A percentile compares a stretch with the other conserved stretches of the same genome.
Conservation (phyloP, 1,140 invertebrate genomes). For the Gonioctena quinquepunctata region DNA sequence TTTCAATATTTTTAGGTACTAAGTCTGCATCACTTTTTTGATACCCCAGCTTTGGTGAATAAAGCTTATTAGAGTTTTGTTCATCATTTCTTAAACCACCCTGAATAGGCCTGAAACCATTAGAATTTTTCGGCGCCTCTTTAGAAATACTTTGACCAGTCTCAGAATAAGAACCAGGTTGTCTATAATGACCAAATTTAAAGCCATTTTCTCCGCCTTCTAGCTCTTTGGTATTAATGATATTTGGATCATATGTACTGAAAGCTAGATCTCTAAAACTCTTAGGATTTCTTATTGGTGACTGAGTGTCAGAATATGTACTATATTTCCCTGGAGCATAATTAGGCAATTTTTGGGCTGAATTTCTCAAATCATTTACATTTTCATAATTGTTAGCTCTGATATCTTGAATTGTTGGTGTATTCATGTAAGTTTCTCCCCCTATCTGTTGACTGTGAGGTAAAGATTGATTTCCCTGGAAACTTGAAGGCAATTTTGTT, state of each 20-base stretch:
- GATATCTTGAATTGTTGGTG: not conserved
- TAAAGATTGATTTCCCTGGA: no score
- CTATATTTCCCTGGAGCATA: slow-evolving; percentile 24
- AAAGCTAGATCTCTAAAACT: slow-evolving; percentile 39
- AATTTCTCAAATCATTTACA: not conserved
- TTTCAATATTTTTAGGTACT: no score
- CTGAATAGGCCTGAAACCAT: slow-evolving; percentile 11
- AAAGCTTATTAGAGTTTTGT: not conserved
- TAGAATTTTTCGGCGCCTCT: not conserved
- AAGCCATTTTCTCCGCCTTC: not conserved
- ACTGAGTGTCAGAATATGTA: slow-evolving; percentile 21
- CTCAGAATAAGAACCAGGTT: slow-evolving; percentile 4
- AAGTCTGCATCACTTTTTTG: not conserved
- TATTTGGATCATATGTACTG: slow-evolving; percentile 29
- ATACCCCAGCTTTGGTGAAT: not conserved
- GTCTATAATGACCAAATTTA: slow-evolving; percentile 1
- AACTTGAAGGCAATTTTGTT: no score
- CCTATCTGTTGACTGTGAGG: no score
- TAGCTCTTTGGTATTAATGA: not conserved
- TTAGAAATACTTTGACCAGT: not conserved
- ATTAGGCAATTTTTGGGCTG: slow-evolving; percentile 1
- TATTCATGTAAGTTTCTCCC: no score
- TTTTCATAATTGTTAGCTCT: slow-evolving; percentile 1
- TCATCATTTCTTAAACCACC: not conserved
- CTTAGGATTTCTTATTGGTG: slow-evolving; percentile 27